Evolutionary conservation across 2,888 invertebrate species (phyloP), one percentile per base, ranked within the genome.

Genomic region (Anagyrus pseudococci): DNA sequence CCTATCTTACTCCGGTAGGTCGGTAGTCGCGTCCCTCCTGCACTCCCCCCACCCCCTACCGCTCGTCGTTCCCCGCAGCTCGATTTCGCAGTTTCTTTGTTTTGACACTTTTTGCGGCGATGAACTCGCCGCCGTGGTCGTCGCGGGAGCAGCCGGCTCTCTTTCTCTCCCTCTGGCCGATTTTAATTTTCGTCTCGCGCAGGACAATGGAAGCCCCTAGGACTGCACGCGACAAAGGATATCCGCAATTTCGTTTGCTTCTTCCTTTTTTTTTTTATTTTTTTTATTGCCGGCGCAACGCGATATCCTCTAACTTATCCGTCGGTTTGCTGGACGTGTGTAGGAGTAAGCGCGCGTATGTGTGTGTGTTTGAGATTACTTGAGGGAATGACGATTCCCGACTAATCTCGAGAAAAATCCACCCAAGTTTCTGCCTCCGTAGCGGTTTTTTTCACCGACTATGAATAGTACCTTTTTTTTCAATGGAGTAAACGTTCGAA

Each of bases 71-170:
- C 19, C 8, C 4, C 20, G 13, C 4, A 15, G 44, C 22, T 44
- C 17, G 43, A 4, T 10, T 8, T 37, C 19, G 20, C 8, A 17
- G 8, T 37, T 44, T 46, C 46, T 62, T 53, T 62, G 49, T 62
- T 50, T 52, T 56, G 56, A 57, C 46, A 52, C 46, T 62, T 57
- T 52, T 62, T 52, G 46, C 61, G 26, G n/a, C 54, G 22, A 54
- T 20, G 25, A 46, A 40, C 40, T 57, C 46, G 22, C 8, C 8
- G 8, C 10, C 44, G 10, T 20, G 1, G 8, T 2, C 22, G 2
- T 29, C 10, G 49, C 19, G 26, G 15, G 19, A 4, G 22, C n/a
- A n/a, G n/a, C 22, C 43, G 41, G 10, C 25, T n/a, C 15, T 23
- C 26, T 29, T 46, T 53, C 17, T 22, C 17, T 46, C 20, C 7